Base-by-base conservation (phyloP, 2,797 vertebrate genomes). In the Tokudaia muenninki region DNA sequence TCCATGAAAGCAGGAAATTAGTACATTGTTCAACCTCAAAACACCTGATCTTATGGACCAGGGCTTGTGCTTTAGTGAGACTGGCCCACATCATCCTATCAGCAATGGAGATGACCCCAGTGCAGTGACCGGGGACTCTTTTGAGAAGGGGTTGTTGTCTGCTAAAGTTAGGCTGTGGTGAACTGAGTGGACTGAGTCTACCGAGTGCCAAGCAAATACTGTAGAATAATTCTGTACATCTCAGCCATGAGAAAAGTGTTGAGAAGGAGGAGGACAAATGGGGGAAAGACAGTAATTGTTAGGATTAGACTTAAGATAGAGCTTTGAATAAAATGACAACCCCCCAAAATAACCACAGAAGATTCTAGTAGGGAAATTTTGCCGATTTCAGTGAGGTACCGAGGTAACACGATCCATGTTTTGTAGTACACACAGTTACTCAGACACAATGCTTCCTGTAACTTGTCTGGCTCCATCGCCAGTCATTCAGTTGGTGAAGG, bases 101-200 rank as follows among this genome's bases (percentile, higher is more conserved):
- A 93, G 83, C 96, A 92, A n/a, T 90, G 81, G 91, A 90, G 92
- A 87, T 95, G 29, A 88, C 9, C 41, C 44, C 26, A 79, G 47
- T 55, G 31, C 92, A 59, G 55, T 6, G 52, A 63, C 13, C 74
- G 93, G n/a, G 70, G 91, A 88, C 11, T 59, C 75, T 92, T 87
- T 81, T 52, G 84, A 84, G 96, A 67, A 84, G 84, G 83, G 77
- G 90, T 63, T 67, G 16, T 55, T 81, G 65, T 31, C 26, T 83
- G 16, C 81, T 87, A 79, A 92, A 95, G 47, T 70, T 50, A 78
- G 95, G 87, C 24, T 87, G 21, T 31, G 2, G 22, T n/a, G 44
- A 90, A 37, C 4, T 22, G 50, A 19, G 9, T 7, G 22, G 47
- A 3, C 47, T 52, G 22, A 29, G 50, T 59, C 89, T 86, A 75